Percentiles rank a stretch among this genome's conserved stretches.
phyloP scores from a whole-genome alignment of 2,888 invertebrate species.

The Ormyrus pomaceus region DNA sequence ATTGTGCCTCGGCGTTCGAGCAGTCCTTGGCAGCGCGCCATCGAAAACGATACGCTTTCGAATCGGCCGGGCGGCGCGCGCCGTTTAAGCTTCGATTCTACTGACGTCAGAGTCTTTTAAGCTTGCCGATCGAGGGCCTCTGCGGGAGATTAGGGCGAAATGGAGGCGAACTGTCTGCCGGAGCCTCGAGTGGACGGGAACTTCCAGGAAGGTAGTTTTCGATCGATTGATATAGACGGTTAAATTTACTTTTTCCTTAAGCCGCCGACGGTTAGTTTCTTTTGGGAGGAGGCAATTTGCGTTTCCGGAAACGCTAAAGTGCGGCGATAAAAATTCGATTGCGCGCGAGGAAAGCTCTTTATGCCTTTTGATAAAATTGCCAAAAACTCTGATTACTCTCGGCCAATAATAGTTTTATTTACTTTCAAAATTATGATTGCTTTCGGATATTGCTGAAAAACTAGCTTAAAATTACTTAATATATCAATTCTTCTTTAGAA shows the following conservation, averaged over 20 bases:
- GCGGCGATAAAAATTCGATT: background rate
- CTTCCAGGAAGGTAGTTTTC: background rate
- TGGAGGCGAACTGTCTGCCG: constrained; percentile 26
- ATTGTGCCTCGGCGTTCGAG: background rate
- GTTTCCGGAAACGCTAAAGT: too few species aligned
- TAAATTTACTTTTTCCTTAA: too few species aligned
- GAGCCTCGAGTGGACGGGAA: background rate
- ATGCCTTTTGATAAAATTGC: too few species aligned
- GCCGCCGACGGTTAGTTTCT: too few species aligned
- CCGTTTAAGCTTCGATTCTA: background rate
- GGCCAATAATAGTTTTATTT: too few species aligned
- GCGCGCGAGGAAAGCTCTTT: too few species aligned
- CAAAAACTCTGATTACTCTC: too few species aligned
- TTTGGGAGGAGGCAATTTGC: too few species aligned
- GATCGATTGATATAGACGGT: background rate
- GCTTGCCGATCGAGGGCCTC: constrained; percentile 1
- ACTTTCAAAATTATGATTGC: too few species aligned
- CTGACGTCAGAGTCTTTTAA: background rate
- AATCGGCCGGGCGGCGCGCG: background rate
- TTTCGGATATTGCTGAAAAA: too few species aligned
- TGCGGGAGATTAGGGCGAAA: background rate
- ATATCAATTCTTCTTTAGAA: too few species aligned
- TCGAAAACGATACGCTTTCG: constrained; percentile 10
- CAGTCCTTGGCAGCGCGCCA: constrained; percentile 36
- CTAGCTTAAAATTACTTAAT: too few species aligned